Conservation (phyloP, 2,888 invertebrate species). For the Augochlorella aurata region DNA sequence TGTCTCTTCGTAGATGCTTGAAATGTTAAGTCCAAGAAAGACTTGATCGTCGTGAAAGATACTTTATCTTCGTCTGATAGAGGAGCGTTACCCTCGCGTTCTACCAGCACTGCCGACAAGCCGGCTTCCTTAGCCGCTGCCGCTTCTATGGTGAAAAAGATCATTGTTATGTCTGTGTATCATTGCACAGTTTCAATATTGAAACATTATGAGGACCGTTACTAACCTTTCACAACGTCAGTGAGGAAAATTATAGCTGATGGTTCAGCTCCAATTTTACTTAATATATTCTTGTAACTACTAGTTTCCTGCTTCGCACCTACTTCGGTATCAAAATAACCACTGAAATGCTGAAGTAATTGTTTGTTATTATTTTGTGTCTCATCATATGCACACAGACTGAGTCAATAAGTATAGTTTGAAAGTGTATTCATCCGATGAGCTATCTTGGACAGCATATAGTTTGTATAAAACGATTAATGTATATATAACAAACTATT, state of each 20-base stretch:
- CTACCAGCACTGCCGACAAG: slow-evolving; percentile 86
- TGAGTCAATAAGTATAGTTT: background rate
- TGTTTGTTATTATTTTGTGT: slow-evolving; percentile 12
- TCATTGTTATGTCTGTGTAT: background rate
- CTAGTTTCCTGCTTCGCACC: slow-evolving; percentile 90
- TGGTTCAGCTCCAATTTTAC: slow-evolving; percentile 85
- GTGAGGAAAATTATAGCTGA: slow-evolving; percentile 92
- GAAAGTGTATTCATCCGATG: background rate
- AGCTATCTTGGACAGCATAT: background rate
- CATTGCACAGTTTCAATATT: background rate
- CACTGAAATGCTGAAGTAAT: slow-evolving; percentile 84
- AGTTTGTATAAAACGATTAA: background rate
- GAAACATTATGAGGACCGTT: background rate
- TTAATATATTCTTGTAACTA: slow-evolving; percentile 91
- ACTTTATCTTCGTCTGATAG: slow-evolving; percentile 85
- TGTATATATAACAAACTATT: background rate
- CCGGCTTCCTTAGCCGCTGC: slow-evolving; percentile 91
- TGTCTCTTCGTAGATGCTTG: slow-evolving; percentile 77
- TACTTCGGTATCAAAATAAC: slow-evolving; percentile 93
- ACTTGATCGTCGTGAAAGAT: slow-evolving; percentile 84
- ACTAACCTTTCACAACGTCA: slow-evolving; percentile 90
- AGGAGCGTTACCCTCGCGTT: slow-evolving; percentile 90
- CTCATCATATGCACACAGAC: background rate
- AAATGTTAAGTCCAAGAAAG: slow-evolving; percentile 85
- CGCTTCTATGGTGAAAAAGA: slow-evolving; percentile 86